A percentile compares a stretch with the other conserved stretches of the same genome.
Conservation (phyloP, 2,888 invertebrate genomes). For the Syrphus vitripennis region DNA sequence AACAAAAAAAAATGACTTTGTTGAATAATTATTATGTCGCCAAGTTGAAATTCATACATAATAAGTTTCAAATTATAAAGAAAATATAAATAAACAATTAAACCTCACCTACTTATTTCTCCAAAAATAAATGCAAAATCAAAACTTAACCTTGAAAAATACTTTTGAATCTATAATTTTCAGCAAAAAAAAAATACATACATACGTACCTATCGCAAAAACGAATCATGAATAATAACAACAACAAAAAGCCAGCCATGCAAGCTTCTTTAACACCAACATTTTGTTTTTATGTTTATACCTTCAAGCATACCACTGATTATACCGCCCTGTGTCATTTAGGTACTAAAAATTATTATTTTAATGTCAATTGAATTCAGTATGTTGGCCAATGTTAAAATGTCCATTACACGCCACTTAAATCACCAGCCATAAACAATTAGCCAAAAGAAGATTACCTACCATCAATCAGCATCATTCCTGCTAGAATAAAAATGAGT, state of each 20-base stretch:
- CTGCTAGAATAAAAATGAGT: slow-evolving; percentile 15
- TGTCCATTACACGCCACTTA: slow-evolving; percentile 36
- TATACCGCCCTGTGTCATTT: slow-evolving; percentile 8
- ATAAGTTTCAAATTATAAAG: not conserved
- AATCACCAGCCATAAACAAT: slow-evolving; percentile 12
- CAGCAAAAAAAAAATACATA: not conserved
- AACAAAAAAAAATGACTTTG: not conserved
- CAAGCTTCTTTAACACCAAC: not conserved
- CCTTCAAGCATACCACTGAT: not conserved
- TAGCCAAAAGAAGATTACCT: not conserved
- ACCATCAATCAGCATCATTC: not conserved
- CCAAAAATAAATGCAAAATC: not conserved
- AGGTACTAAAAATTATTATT: not conserved
- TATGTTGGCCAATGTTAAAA: slow-evolving; percentile 56
- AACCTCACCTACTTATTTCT: not conserved
- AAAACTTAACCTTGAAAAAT: not conserved
- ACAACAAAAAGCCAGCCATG: not conserved
- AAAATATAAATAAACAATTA: not conserved
- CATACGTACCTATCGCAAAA: too few relatives aligned
- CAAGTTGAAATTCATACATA: not conserved
- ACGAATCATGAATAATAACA: not conserved
- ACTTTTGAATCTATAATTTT: not conserved
- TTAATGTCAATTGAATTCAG: slow-evolving; percentile 32
- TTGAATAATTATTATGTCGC: not conserved
- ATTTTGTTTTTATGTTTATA: not conserved